Evolutionary conservation across 2,888 invertebrate genomes (phyloP).

Genomic region (Ellobium chinense): DNA sequence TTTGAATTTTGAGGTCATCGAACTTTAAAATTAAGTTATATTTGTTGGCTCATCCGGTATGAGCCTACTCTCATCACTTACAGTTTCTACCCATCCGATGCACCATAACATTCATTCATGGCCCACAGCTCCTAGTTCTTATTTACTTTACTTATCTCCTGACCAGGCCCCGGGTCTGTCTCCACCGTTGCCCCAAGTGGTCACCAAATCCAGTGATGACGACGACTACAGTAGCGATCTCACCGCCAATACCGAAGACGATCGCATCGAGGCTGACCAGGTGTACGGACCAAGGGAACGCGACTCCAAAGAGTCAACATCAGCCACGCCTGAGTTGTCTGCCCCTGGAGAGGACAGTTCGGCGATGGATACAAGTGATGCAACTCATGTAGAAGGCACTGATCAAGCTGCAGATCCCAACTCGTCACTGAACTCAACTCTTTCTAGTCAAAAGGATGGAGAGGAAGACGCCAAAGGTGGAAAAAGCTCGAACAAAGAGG

Average conservation of each 20-base stretch:
- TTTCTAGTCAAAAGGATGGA: neutral
- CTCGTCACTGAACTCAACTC: neutral
- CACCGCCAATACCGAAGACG: conserved; percentile 50
- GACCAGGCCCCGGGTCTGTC: no score
- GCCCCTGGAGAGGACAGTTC: neutral
- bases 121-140: no score
- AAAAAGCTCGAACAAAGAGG: neutral
- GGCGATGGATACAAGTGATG: no score
- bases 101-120: no score
- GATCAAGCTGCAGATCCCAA: neutral
- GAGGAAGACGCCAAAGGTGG: neutral
- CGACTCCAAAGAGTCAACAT: neutral
- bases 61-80: no score
- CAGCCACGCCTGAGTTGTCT: neutral
- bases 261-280: conserved; percentile 60
- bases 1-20: no score
- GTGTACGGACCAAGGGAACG: neutral
- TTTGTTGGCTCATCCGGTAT: no score
- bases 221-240: conserved; percentile 32
- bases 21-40: no score
- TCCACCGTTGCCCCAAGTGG: no score
- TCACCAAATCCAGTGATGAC: conserved; percentile 8
- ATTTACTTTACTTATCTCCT: no score
- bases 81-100: no score
- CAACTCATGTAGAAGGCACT: no score